Evolutionary conservation across 1,140 invertebrate genomes (phyloP), one percentile per base, ranked within the genome.

Genomic region (Lepidurus apus): DNA sequence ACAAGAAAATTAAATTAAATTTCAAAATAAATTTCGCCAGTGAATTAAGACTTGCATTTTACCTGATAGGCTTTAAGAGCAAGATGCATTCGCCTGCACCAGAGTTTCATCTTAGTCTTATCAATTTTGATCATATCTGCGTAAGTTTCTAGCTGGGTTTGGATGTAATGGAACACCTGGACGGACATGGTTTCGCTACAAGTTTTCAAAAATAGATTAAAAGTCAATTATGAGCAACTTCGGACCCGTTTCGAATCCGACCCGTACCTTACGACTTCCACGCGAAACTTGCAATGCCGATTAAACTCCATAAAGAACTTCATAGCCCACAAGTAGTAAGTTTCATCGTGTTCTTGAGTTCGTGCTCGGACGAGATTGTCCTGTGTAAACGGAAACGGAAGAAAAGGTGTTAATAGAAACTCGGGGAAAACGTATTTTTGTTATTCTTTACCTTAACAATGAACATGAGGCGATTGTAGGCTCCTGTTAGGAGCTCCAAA

Each of bases 281-380:
- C 90, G 86, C 93, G 89, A 83, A 95, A 94, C 74, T 88, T 77
- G 82, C 91, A 89, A 82, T 91, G 87, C 81, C 97, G 90, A 88
- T 97, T 97, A 86, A 98, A 98, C 86, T 97, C 94, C 95, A 98
- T 97, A 85, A 98, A 98, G 87, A 98, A 99, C 83, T 92, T 91
- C 82, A 98, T 87, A 8, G 93, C 91, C 95, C 95, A 98, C 74
- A 98, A 87, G 85, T 98, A 97, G 86, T 97, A 96, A 9, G 92
- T 93, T 83, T 97, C 93, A 87, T 98, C 96, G 83, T 95, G 86
- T 74, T 88, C 87, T 80, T 89, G 90, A 74, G 89, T 88, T 82
- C 88, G 88, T 1, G 89, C 87, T 76, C 91, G 86, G 13, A 88
- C 86, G 73, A 95, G 84, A 42, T 88, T 87, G 83, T 90, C 88